Conservation (phyloP, 2,888 invertebrate species). For the Ophion costatus region DNA sequence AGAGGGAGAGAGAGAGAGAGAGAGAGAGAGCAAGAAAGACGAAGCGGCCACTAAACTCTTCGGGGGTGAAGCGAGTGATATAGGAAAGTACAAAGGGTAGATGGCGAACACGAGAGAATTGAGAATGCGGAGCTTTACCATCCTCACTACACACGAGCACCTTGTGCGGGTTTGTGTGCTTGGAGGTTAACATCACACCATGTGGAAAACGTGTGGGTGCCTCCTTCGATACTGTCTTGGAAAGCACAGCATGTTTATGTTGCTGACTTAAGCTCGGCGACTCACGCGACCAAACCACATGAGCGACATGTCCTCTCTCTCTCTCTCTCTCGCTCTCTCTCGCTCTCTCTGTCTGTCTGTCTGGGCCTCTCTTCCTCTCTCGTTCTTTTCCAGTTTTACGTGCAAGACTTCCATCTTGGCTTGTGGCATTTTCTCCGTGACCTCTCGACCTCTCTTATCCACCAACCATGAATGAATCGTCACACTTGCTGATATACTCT, state of each 20-base stretch:
- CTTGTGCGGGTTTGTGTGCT: background rate
- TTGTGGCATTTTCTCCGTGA: slow-evolving; percentile 55
- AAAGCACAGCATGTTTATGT: slow-evolving; percentile 66
- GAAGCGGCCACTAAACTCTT: slow-evolving; percentile 30
- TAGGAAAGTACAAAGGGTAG: slow-evolving; percentile 55
- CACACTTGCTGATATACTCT: slow-evolving; percentile 46
- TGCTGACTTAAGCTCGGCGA: slow-evolving; percentile 66
- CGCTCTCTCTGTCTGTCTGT: background rate
- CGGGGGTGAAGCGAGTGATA: slow-evolving; percentile 23
- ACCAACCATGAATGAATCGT: slow-evolving; percentile 36
- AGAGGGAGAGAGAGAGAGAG: background rate
- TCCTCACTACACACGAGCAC: background rate
- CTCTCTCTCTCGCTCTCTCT: background rate
- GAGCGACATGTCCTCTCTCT: slow-evolving; percentile 9
- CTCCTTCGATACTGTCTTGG: slow-evolving; percentile 58
- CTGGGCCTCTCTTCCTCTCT: background rate
- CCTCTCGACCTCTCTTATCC: slow-evolving; percentile 52
- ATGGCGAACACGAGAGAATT: slow-evolving; percentile 59
- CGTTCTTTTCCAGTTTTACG: background rate
- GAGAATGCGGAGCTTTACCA: slow-evolving; percentile 49
- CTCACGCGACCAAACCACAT: slow-evolving; percentile 67
- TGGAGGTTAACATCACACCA: slow-evolving; percentile 39
- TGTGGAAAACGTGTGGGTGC: slow-evolving; percentile 44
- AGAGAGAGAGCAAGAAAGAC: slow-evolving; percentile 20
- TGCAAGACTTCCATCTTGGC: slow-evolving; percentile 42